Percentiles rank a stretch among this genome's conserved stretches.
These are phyloP conservation scores for Hydrozoanthus tunicans DNA, from an alignment of 64 coral and sea anemone species.

Conservation along the genomic window DNA sequence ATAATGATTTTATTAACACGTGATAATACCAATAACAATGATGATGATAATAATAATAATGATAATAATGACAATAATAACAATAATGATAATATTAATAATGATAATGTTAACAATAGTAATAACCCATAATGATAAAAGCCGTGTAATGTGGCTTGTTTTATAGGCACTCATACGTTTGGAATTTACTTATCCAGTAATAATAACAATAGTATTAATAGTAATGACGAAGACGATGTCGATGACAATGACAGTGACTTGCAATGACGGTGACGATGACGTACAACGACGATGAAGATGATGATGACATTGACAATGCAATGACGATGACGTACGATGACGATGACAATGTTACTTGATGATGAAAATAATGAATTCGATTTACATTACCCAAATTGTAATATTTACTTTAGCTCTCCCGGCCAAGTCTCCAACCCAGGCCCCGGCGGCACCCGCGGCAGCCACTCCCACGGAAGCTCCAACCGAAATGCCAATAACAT, in stretches of 20 bases:
- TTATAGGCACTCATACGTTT: no score
- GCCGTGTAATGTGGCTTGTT: no score
- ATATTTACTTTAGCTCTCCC: neutral
- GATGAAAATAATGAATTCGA: neutral
- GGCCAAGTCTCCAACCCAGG: neutral
- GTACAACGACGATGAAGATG: neutral
- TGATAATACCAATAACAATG: neutral
- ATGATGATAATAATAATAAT: neutral
- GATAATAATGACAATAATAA: neutral
- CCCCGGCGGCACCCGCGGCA: neutral
- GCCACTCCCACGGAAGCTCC: neutral
- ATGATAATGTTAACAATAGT: no score
- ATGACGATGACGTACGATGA: neutral
- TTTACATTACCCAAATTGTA: neutral
- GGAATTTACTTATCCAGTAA: no score
- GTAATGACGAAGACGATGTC: no score
- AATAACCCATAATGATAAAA: no score
- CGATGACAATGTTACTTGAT: neutral
- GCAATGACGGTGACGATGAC: neutral
- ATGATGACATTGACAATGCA: neutral
- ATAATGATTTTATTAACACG: no score
- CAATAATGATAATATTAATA: no score
- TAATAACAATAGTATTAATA: no score
- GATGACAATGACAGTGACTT: neutral
- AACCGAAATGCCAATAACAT: conserved; percentile 35